Evolutionary conservation across 2,888 invertebrate species (phyloP), one percentile per base, ranked within the genome.

Genomic region (Microctonus aethiopoides): DNA sequence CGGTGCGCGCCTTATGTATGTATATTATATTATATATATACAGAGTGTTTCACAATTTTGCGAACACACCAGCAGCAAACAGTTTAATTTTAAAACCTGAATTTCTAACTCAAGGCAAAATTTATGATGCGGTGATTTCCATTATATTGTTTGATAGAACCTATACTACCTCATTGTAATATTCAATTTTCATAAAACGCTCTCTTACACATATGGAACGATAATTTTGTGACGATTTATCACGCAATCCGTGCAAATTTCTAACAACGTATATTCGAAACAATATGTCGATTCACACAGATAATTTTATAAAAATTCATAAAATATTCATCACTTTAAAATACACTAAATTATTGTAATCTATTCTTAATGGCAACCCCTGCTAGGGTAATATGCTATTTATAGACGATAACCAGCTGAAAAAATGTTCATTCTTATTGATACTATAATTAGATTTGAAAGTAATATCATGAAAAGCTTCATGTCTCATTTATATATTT

Each of bases 111-210:
- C 65, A 56, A 22, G 16, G 9, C 16, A 6, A 24, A 56, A 54
- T 64, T 64, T 64, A 65, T 36, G 65, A n/a, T 16, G 16, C 11
- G 24, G 39, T 26, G 24, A 34, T 56, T 54, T 39, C n/a, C 34
- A 26, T 26, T 56, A 54, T 39, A 54, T 56, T 56, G 10, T 52
- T 64, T 54, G 2, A 46, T 46, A 16, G 4, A 46, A 46, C 16
- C 16, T n/a, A n/a, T n/a, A n/a, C n/a, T 24, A 56, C 56, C 39
- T 26, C 29, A 60, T 51, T 39, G 64, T 62, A 52, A 57, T 71
- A 71, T 71, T 71, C 67, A 71, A 71, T 67, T 64, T 70, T 71
- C 63, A 63, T 62, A 67, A 64, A 71, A 67, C 39, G 29, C 52
- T 63, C 63, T 59, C 36, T 32, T n/a, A 20, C 11, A 56, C 62